A percentile compares a stretch with the other conserved stretches of the same genome.
Conservation (phyloP, 2,113 vertebrate genomes). For the Rhinogobius similis region DNA sequence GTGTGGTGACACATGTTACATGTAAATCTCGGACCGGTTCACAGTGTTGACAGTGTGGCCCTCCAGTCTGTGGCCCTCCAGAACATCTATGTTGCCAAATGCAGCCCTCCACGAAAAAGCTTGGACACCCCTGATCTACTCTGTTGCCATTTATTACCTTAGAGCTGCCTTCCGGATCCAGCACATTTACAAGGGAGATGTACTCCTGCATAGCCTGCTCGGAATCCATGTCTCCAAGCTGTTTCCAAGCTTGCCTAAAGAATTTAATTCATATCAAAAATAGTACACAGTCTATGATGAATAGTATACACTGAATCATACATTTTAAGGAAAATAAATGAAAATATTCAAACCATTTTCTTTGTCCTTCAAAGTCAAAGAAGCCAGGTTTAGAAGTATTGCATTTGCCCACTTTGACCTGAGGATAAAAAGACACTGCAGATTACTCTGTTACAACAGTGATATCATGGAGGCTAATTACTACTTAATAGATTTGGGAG, state of each 20-base stretch:
- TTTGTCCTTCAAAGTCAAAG: conserved; percentile 98
- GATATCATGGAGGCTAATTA: too few relatives aligned
- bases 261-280: conserved; percentile 13
- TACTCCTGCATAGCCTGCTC: conserved; percentile 95
- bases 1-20: too few relatives aligned
- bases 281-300: background rate
- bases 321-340: background rate
- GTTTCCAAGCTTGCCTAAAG: conserved; percentile 95
- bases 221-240: conserved; percentile 86
- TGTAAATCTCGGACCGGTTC: too few relatives aligned
- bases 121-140: too few relatives aligned
- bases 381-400: conserved; percentile 92
- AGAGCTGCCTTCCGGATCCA: conserved; percentile 88
- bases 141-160: conserved; percentile 78
- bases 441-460: background rate
- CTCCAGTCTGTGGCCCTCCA: too few relatives aligned
- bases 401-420: conserved; percentile 95
- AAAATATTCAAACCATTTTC: conserved; percentile 89
- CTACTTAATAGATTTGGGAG: too few relatives aligned
- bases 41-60: too few relatives aligned
- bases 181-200: conserved; percentile 84
- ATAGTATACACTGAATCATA: too few relatives aligned
- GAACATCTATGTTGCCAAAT: too few relatives aligned
- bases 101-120: too few relatives aligned
- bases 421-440: conserved; percentile 27